Base-by-base conservation (phyloP, 2,888 invertebrate species). In the Zelleria hepariella region DNA sequence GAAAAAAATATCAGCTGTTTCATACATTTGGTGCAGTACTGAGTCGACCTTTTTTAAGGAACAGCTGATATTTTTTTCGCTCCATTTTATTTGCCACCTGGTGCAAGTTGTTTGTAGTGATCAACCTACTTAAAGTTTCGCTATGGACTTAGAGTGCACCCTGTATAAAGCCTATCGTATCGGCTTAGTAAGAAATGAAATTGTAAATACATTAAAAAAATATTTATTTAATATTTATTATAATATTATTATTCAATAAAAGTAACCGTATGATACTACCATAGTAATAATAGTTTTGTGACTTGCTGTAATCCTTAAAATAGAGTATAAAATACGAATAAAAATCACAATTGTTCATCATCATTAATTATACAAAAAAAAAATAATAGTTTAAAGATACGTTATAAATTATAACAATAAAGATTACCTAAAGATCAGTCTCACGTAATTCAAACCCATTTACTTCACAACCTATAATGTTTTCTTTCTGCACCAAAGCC, bases 371-470 rank as follows among this genome's bases (percentile, higher is more conserved):
- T 52, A 24, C 23, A 52, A 23, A 21, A 52, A 23, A 21, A 52
- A 21, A 52, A 49, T 21, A 18, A 21, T 20, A 21, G 49, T 20
- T 49, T 2, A 49, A 20, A 42, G 32, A 15, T 24, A 23, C 21
- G 8, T 52, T 23, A 52, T 54, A 26, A 32, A 56, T 32, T 56
- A 15, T 23, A 47, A 48, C 10, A 56, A 21, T 57, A 47, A 25
- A n/a, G 6, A 24, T 48, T 18, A 57, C 18, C 54, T 57, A 84
- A 58, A 88, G 77, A 62, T 89, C 87, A 70, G 89, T 89, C 70
- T 89, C 89, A 53, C 87, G 77, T 66, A 88, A 73, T 66, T 74
- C 72, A 64, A 74, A 84, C 56, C 71, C 66, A 15, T 63, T 62
- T 27, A 68, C 65, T 20, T 58, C 26, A 49, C 25, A 55, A 55